A percentile compares a stretch with the other conserved stretches of the same genome.
These are phyloP conservation scores for Irena cyanogastra DNA, from an alignment of 2,113 vertebrate genomes.

Conservation along the genomic window DNA sequence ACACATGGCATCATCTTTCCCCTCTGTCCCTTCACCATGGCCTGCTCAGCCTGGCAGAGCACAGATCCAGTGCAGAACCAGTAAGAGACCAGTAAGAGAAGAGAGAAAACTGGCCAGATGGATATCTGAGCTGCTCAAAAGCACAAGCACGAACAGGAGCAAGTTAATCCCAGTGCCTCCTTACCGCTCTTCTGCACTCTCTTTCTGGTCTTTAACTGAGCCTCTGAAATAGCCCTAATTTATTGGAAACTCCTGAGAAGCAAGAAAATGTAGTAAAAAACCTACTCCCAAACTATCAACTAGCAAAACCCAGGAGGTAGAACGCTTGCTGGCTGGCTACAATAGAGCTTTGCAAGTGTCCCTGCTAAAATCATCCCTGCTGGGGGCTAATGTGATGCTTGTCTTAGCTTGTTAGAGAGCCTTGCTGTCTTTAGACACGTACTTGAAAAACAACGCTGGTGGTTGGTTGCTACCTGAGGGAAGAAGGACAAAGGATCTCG, in stretches of 20 bases:
- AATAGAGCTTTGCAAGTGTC: background rate
- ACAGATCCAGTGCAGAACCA: background rate
- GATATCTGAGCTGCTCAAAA: background rate
- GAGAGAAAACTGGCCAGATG: background rate
- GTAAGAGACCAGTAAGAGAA: background rate
- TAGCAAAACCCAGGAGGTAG: constrained; percentile 1
- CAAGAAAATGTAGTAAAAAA: background rate
- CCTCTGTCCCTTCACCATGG: background rate
- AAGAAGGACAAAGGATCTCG: background rate
- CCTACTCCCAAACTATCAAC: background rate
- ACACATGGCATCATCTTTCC: accelerated
- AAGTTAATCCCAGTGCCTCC: background rate
- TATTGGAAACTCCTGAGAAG: background rate
- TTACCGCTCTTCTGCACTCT: background rate
- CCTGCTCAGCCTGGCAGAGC: background rate
- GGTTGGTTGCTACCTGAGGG: background rate
- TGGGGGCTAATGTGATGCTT: constrained; percentile 29
- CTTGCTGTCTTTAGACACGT: constrained; percentile 7
- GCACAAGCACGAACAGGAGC: background rate
- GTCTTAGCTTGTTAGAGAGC: constrained; percentile 53
- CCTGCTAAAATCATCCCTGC: constrained; percentile 16
- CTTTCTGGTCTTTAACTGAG: background rate
- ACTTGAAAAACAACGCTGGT: background rate
- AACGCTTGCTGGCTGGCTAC: background rate
- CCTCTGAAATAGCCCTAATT: background rate